A percentile compares a stretch with the other conserved stretches of the same genome.
phyloP scores from a whole-genome alignment of 2,888 invertebrate genomes.

The Callinectes sapidus region DNA sequence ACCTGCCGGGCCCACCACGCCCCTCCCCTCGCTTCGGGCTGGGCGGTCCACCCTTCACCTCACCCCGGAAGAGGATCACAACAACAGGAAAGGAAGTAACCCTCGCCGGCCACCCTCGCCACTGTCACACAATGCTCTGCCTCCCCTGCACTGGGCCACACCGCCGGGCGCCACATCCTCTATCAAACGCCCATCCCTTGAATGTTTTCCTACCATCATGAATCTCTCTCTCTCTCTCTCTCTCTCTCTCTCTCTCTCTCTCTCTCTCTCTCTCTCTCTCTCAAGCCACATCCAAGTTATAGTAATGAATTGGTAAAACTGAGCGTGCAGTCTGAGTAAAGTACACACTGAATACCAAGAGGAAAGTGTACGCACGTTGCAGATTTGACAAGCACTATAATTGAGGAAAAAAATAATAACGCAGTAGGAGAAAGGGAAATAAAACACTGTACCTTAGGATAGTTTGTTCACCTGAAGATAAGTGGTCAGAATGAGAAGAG shows the following conservation, averaged over 20 bases:
- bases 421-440: background rate
- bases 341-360: background rate
- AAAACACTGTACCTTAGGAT: background rate
- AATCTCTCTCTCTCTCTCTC: constrained; percentile 28
- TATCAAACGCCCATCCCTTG: background rate
- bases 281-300: background rate
- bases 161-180: background rate
- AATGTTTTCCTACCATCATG: background rate
- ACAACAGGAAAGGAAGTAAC: background rate
- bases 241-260: constrained; percentile 41
- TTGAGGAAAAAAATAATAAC: background rate
- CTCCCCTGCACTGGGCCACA: background rate
- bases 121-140: background rate
- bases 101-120: background rate
- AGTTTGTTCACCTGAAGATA: background rate
- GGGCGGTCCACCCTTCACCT: background rate
- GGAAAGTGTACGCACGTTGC: background rate
- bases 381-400: background rate
- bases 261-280: background rate
- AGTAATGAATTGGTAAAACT: background rate
- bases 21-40: background rate
- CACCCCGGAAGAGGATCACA: constrained; percentile 14
- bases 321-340: background rate
- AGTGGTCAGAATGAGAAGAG: background rate
- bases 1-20: background rate